phyloP scores from a whole-genome alignment of 2,888 invertebrate genomes.

The Dryococelus australis region DNA sequence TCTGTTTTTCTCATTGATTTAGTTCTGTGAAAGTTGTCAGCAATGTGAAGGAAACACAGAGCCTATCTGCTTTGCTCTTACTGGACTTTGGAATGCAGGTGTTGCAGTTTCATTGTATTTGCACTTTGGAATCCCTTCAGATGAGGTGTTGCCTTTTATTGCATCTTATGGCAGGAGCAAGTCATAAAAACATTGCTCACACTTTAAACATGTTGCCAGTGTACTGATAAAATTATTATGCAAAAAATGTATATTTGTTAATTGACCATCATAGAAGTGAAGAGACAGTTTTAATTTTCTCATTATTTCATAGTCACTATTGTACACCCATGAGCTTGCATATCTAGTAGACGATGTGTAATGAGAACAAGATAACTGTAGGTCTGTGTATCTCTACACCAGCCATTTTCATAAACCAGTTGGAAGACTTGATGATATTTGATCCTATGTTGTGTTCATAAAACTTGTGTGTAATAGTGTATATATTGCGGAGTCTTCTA shows the following conservation, averaged over 20 bases:
- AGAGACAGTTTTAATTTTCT: not conserved
- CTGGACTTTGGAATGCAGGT: not conserved
- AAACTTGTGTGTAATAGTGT: not conserved
- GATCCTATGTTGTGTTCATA: not conserved
- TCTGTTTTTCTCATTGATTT: not conserved
- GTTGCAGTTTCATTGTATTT: not conserved
- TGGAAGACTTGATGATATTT: not conserved
- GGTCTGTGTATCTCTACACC: not conserved
- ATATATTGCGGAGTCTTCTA: slow-evolving; percentile 8
- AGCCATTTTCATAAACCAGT: not conserved
- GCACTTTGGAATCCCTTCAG: not conserved
- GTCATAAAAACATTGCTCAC: not conserved
- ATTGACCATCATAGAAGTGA: too few relatives aligned
- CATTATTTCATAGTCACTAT: not conserved
- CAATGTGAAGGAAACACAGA: too few relatives aligned
- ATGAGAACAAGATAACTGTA: not conserved
- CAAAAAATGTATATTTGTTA: too few relatives aligned
- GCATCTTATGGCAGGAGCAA: not conserved
- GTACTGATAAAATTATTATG: too few relatives aligned
- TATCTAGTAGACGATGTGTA: not conserved
- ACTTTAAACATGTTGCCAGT: too few relatives aligned
- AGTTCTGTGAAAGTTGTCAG: too few relatives aligned
- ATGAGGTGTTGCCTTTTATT: not conserved
- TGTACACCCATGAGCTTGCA: slow-evolving; percentile 7
- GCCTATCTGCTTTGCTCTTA: too few relatives aligned